These are phyloP conservation scores for Temnothorax curvispinosus DNA, from an alignment of 1,140 invertebrate genomes.

Conservation along the genomic window DNA sequence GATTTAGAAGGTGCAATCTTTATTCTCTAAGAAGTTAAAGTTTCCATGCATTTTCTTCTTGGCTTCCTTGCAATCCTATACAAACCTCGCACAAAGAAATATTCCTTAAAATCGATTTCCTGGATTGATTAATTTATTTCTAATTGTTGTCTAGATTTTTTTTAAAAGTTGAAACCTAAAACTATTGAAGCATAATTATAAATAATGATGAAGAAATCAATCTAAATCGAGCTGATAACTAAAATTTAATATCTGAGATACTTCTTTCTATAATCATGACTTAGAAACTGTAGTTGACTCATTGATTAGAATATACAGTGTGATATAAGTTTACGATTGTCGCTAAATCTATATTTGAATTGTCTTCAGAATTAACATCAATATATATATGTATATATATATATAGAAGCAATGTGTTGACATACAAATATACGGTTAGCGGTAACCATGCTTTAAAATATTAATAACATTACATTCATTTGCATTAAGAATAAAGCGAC, in stretches of 20 bases:
- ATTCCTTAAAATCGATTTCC: background rate
- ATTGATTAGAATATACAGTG: background rate
- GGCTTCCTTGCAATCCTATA: background rate
- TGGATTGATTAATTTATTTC: conserved; percentile 9
- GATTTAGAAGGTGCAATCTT: background rate
- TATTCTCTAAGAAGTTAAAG: background rate
- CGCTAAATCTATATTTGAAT: background rate
- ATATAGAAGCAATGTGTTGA: background rate
- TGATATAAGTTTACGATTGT: conserved; percentile 4
- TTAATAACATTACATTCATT: conserved; percentile 11
- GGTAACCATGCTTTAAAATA: background rate
- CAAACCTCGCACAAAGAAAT: background rate
- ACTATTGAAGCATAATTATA: background rate
- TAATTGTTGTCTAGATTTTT: background rate
- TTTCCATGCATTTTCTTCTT: conserved; percentile 9
- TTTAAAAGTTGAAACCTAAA: background rate
- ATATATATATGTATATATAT: background rate
- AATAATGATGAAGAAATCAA: background rate
- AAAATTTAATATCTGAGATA: background rate
- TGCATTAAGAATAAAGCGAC: background rate
- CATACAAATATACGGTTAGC: background rate
- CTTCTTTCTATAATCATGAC: conserved; percentile 6
- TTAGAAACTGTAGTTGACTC: background rate
- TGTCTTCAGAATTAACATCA: background rate
- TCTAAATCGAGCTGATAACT: background rate